Evolutionary conservation across 2,888 invertebrate genomes (phyloP), one percentile per base, ranked within the genome.

Genomic region (Zygaena filipendulae): DNA sequence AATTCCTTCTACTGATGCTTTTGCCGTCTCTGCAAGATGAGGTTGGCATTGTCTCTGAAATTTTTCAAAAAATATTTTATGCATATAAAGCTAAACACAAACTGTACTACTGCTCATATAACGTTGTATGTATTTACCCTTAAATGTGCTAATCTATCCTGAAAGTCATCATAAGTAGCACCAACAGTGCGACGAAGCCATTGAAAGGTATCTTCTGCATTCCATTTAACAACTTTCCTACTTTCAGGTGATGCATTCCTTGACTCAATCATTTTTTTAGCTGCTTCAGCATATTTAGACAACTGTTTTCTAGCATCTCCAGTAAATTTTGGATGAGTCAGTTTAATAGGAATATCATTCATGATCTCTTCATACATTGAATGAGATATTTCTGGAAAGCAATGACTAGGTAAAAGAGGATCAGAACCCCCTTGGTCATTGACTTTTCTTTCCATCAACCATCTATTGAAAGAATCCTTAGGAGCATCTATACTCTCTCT

Each of bases 351-450:
- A 58, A 98, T 95, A 71, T 97, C 97, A 68, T 95, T 93, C 95
- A 97, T 96, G 29, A 97, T 95, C 79, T 97, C 97, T 40, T 94
- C 88, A 71, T 95, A 95, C 96, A 97, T 95, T 2, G 92, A 91
- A 57, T 88, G 86, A 3, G 97, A 97, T 47, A 97, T 90, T 72
- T 96, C 96, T 2, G 93, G 91, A 45, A 88, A 87, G 70, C 97
- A 97, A 59, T 89, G 89, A 62, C 94, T 94, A 4, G 97, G 97
- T 26, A 97, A 74, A 27, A 97, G 67, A 0, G 97, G 93, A 75
- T 97, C 97, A 30, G 86, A 87, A 2, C 97, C 97, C 50, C 84
- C 85, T 52, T 86, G 87, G 59, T 95, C 95, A 42, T 90, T 86
- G 0, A 95, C 91, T 79, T 96, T 96, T 21, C 97, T 84, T 66